Evolutionary conservation across 1,140 invertebrate genomes (phyloP), one percentile per base, ranked within the genome.

Genomic region (Leptestheria dahalacensis): DNA sequence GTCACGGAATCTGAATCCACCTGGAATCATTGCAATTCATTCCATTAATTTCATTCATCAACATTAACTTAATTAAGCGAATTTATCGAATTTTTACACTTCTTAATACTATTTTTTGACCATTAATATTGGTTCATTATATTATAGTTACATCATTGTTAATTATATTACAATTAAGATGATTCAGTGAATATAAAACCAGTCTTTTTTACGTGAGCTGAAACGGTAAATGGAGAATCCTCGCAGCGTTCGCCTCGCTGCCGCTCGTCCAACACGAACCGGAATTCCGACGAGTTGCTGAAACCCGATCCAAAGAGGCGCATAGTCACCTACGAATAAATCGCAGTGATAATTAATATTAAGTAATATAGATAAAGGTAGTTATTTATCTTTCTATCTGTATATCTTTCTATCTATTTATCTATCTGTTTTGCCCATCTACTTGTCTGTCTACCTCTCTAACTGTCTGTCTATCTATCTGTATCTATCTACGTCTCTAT

Each of bases 251-350:
- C 64, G n/a, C 79, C 78, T 56, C 71, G 74, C 3, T 72, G 61
- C 25, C 75, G 74, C 0, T 63, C 60, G 46, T 77, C 70, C 29
- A 79, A 74, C 0, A 86, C 89, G 65, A 91, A 86, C 0, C 81
- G 77, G 46, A 91, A 78, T 15, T 79, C 69, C 0, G 86, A 86
- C 52, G 77, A 68, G 2, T 78, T 67, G 0, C 77, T 80, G 50
- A 90, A 74, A n/a, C 81, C 82, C 26, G 68, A 69, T 0, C 87
- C 88, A 69, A 89, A 91, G n/a, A 91, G 62, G 28, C 86, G 78
- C 28, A 90, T 68, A 2, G 74, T 74, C 33, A 81, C 74, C 12
- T 67, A 68, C n/a, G n/a, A 26, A 53, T 53, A 25, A 20, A 49
- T 49, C 23, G n/a, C n/a, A n/a, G n/a, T 41, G 6, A 41, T 41